Conservation (phyloP, 1,140 invertebrate species). For the Drosophila tani region DNA sequence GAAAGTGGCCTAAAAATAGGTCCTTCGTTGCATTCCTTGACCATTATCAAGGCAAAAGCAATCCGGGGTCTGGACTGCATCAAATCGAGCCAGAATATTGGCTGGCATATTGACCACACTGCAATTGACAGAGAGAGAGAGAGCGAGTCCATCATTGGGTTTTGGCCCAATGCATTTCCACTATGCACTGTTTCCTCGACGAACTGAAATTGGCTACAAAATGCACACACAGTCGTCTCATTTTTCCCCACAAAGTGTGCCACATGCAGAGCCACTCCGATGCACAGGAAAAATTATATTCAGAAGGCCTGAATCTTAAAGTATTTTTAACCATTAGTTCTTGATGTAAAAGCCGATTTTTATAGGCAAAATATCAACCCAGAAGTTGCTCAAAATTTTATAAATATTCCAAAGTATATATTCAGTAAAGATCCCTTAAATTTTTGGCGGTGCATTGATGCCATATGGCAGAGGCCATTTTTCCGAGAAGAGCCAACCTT, state of each 20-base stretch:
- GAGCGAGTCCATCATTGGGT: conserved; percentile 28
- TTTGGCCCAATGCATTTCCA: conserved; percentile 10
- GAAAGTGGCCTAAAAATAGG: conserved; percentile 1
- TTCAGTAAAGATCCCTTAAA: not conserved
- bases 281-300: not conserved
- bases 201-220: conserved; percentile 30
- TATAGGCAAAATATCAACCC: too few relatives aligned
- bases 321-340: too few relatives aligned
- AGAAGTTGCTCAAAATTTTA: not conserved
- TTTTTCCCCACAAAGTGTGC: conserved; percentile 26
- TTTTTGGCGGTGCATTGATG: conserved; percentile 5
- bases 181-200: conserved; percentile 15
- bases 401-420: too few relatives aligned
- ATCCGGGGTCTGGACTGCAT: not conserved
- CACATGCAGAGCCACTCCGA: conserved; percentile 12
- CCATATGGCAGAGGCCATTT: not conserved
- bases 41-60: not conserved
- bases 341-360: too few relatives aligned
- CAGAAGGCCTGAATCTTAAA: too few relatives aligned
- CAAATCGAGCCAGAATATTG: conserved; percentile 3
- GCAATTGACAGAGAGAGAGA: conserved; percentile 2
- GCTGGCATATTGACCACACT: conserved; percentile 4
- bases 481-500: conserved; percentile 3
- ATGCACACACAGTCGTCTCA: conserved; percentile 11
- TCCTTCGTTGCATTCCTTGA: not conserved